Evolutionary conservation across 2,888 invertebrate species (phyloP).

Genomic region (Ectropis crepuscularia): DNA sequence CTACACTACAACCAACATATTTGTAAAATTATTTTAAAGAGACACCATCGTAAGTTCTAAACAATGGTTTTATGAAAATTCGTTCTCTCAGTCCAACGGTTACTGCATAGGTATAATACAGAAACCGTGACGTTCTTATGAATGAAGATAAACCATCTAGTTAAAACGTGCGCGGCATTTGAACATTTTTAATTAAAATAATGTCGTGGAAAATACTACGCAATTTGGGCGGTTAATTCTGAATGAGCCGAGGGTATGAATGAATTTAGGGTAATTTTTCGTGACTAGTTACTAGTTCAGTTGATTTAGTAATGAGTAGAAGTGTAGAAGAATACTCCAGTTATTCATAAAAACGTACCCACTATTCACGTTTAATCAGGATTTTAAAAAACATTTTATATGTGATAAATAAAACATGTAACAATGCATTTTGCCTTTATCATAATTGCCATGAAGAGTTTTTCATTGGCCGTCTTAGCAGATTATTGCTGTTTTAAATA

Average conservation of each 20-base stretch:
- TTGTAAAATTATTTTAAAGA: background rate
- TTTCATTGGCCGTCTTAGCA: too few species aligned
- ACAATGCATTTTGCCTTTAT: too few species aligned
- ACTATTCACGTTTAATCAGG: too few species aligned
- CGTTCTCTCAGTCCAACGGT: too few species aligned
- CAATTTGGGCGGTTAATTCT: conserved; percentile 60
- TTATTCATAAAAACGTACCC: too few species aligned
- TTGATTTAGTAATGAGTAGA: conserved; percentile 34
- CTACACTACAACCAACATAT: conserved; percentile 33
- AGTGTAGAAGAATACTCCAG: background rate
- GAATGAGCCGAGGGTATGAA: conserved; percentile 54
- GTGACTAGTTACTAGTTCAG: conserved; percentile 51
- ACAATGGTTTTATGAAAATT: background rate
- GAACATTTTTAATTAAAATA: conserved; percentile 52
- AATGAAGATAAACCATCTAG: conserved; percentile 67
- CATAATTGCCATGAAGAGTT: too few species aligned
- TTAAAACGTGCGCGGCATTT: conserved; percentile 25
- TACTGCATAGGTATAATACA: background rate
- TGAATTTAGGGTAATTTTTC: conserved; percentile 66
- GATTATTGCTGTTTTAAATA: too few species aligned
- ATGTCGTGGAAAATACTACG: conserved; percentile 52
- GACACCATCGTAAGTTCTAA: background rate
- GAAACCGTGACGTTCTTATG: conserved; percentile 66
- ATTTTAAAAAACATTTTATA: too few species aligned
- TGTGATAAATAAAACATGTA: too few species aligned